Evolutionary conservation across 2,888 invertebrate genomes (phyloP).

Genomic region (Cosmia trapezina): DNA sequence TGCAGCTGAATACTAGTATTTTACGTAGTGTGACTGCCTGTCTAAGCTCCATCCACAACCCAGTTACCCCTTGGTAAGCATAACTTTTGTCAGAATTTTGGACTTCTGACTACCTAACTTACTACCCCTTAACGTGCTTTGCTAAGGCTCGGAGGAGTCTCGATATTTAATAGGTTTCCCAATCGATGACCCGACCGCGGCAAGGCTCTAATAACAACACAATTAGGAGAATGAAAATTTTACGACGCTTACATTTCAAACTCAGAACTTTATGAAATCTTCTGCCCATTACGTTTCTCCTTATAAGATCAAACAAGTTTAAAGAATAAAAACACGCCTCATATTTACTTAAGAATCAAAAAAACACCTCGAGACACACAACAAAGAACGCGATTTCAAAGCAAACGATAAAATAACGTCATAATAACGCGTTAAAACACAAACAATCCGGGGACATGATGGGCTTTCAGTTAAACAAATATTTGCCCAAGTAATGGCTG

Average conservation of each 20-base stretch:
- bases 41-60: no score
- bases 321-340: slow-evolving; percentile 24
- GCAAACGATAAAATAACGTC: slow-evolving; percentile 62
- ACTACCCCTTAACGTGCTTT: no score
- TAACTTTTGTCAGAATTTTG: no score
- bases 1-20: no score
- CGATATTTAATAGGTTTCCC: no score
- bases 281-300: neutral
- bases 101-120: no score
- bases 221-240: neutral
- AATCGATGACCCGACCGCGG: no score
- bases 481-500: slow-evolving; percentile 82
- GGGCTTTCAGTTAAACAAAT: slow-evolving; percentile 80
- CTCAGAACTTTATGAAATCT: neutral
- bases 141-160: no score
- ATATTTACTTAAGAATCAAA: slow-evolving; percentile 40
- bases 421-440: slow-evolving; percentile 73
- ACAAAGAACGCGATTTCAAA: slow-evolving; percentile 47
- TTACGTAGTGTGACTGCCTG: no score
- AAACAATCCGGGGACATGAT: slow-evolving; percentile 68
- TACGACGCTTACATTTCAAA: neutral
- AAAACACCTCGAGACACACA: slow-evolving; percentile 37
- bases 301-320: slow-evolving; percentile 18
- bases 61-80: no score
- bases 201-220: neutral